Evolutionary conservation across 2,797 vertebrate species (phyloP).

Genomic region (Allobates femoralis): DNA sequence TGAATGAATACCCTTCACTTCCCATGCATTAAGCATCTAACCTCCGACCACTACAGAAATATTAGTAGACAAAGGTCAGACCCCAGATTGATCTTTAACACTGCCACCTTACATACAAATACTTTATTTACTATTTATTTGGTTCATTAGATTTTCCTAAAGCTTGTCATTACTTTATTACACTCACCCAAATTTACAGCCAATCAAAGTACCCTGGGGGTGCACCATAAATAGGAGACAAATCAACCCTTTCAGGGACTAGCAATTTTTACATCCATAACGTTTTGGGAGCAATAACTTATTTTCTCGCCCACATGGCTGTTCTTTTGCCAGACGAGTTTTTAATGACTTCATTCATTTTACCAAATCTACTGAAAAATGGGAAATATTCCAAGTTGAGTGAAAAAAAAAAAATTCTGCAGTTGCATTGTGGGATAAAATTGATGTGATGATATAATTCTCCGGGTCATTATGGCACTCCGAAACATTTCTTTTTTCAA

Average conservation of each 20-base stretch:
- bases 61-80: neutral
- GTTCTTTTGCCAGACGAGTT: too few relatives aligned
- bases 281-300: too few relatives aligned
- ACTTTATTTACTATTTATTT: neutral
- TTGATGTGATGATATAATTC: too few relatives aligned
- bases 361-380: too few relatives aligned
- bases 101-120: conserved; percentile 80
- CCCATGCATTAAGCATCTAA: neutral
- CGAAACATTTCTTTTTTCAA: too few relatives aligned
- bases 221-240: neutral
- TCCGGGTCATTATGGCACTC: too few relatives aligned
- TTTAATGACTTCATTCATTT: too few relatives aligned
- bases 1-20: conserved; percentile 16
- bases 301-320: too few relatives aligned
- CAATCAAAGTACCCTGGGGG: neutral
- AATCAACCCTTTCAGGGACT: neutral
- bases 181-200: neutral
- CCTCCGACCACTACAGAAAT: neutral
- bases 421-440: too few relatives aligned
- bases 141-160: neutral
- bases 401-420: too few relatives aligned
- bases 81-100: conserved; percentile 75
- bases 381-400: too few relatives aligned
- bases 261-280: too few relatives aligned
- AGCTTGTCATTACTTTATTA: neutral